Conservation (phyloP, 2,113 vertebrate species). For the Hypocryptadius cinnamomeus region DNA sequence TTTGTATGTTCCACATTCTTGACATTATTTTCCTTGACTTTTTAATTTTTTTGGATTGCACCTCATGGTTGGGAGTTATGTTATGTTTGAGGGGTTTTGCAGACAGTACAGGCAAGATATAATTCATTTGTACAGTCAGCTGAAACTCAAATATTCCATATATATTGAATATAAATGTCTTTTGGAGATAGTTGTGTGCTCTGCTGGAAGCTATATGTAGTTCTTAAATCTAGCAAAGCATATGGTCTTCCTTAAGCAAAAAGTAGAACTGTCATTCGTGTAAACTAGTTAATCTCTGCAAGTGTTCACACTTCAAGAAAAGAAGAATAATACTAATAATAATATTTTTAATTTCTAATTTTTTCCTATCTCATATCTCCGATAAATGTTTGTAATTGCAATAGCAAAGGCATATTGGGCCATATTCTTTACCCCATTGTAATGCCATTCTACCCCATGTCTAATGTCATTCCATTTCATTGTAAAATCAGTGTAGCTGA, state of each 20-base stretch:
- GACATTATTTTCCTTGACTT: neutral
- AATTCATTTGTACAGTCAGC: neutral
- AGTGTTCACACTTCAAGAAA: neutral
- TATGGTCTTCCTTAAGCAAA: neutral
- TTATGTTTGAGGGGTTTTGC: neutral
- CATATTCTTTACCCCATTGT: neutral
- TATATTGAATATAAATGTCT: neutral
- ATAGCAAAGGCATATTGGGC: neutral
- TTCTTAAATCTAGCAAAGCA: neutral
- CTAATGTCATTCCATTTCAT: neutral
- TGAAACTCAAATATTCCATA: neutral
- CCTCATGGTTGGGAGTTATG: neutral
- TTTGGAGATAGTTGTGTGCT: neutral
- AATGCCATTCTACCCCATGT: neutral
- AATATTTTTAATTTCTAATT: neutral
- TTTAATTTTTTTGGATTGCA: neutral
- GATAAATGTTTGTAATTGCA: neutral
- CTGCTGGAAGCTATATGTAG: neutral
- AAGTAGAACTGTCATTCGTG: neutral
- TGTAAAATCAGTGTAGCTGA: neutral
- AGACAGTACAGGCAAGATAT: neutral
- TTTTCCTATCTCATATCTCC: neutral
- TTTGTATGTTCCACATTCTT: neutral
- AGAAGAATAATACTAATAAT: neutral
- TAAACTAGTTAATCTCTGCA: neutral